Evolutionary conservation across 2,888 invertebrate genomes (phyloP), one percentile per base, ranked within the genome.

Genomic region (Pilophorus perplexus): DNA sequence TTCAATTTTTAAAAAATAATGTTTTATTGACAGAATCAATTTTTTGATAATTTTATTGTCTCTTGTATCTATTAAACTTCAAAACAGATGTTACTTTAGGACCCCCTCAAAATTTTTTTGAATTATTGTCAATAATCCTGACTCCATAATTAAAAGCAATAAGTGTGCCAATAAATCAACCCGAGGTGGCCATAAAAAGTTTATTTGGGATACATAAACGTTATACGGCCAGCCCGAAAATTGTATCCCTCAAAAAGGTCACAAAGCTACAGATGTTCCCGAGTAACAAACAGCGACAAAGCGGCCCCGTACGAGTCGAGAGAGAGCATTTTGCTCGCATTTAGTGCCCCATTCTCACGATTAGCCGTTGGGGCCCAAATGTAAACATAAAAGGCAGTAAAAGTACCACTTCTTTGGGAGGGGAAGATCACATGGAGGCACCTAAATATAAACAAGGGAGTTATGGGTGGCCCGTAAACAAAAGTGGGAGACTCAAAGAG

Each of bases 401-500:
- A 25, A 28, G 10, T 22, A 3, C 22, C 52, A 20, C 2, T 3
- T 28, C 28, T 16, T 50, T 23, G 12, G 16, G 14, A 27, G 52
- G 27, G 25, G 16, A 14, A 52, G 33, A 33, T 28, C 25, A 52
- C 25, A 52, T 33, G n/a, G n/a, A n/a, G n/a, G n/a, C n/a, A n/a
- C n/a, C n/a, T n/a, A n/a, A n/a, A 33, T 33, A 44, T 44, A 52
- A 52, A 52, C 52, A 52, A n/a, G 16, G 28, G 27, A 33, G 52
- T 52, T 52, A 52, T 52, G 52, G 52, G 27, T 14, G 16, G 22
- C 16, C 52, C 52, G 27, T 52, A 52, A 52, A 52, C 28, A 52
- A 52, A 27, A 28, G 14, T 28, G 12, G 27, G 28, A 28, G 46
- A 25, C 46, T 28, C 25, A 18, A 16, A 28, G 33, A 28, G 28